Percentiles rank a stretch among this genome's conserved stretches.
Conservation (phyloP, 2,888 invertebrate genomes). For the Tetramorium bicarinatum region DNA sequence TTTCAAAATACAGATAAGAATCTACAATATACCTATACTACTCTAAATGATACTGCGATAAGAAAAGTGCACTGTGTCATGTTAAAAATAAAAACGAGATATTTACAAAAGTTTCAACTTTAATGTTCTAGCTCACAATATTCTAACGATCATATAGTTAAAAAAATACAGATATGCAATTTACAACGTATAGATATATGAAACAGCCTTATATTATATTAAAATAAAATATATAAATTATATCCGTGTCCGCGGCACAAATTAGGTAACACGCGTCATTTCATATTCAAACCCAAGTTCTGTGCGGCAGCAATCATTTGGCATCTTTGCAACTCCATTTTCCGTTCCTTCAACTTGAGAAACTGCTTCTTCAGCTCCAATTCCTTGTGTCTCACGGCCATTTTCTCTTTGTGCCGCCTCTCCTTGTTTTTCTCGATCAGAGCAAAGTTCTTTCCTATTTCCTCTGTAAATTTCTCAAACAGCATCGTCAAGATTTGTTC, state of each 20-base stretch:
- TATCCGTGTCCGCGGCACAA: not conserved
- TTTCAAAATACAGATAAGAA: not conserved
- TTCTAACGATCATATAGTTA: not conserved
- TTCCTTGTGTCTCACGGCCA: constrained; percentile 75
- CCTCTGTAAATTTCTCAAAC: constrained; percentile 68
- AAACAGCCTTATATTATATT: not conserved
- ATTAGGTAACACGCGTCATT: not conserved
- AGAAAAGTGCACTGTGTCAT: not conserved
- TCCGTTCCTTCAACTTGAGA: constrained; percentile 78
- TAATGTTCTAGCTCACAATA: not conserved
- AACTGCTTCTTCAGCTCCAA: constrained; percentile 77
- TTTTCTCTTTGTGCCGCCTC: constrained; percentile 78
- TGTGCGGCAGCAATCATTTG: constrained; percentile 76
- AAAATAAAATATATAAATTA: not conserved
- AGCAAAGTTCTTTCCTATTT: constrained; percentile 75
- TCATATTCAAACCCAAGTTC: constrained; percentile 71
- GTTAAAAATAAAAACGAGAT: not conserved
- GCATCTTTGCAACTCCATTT: constrained; percentile 75
- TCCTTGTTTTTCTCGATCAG: constrained; percentile 76
- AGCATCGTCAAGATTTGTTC: constrained; percentile 53
- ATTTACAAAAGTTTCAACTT: not conserved
- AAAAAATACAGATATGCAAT: not conserved
- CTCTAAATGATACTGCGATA: not conserved
- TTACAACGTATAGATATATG: not conserved
- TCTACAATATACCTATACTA: not conserved